These are phyloP conservation scores for Puntigrus tetrazona DNA, from an alignment of 2,113 vertebrate species.

Conservation along the genomic window DNA sequence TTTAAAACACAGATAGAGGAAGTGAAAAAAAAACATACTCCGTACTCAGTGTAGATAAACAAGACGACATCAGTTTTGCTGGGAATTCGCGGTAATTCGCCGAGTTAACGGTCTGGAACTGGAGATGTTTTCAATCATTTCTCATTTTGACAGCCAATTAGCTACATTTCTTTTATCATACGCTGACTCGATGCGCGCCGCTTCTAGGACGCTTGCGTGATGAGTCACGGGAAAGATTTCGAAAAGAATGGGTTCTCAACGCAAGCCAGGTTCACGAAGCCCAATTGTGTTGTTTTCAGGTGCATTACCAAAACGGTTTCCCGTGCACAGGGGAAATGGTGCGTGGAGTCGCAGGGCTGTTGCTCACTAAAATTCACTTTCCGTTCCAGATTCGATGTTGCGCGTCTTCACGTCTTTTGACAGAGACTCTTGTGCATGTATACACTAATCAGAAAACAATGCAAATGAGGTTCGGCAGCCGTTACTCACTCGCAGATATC, in stretches of 20 bases:
- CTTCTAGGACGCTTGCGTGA: constrained; percentile 14
- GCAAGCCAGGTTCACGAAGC: constrained; percentile 16
- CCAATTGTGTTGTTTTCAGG: constrained; percentile 30
- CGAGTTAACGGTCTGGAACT: not conserved
- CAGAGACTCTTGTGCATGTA: not conserved
- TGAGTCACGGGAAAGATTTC: not conserved
- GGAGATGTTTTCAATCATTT: not conserved
- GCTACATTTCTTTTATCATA: not conserved
- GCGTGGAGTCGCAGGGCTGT: not conserved
- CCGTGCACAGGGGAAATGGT: constrained; percentile 39
- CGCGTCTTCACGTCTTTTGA: not conserved
- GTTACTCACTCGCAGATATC: not conserved
- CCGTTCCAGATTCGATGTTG: not conserved
- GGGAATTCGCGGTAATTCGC: not conserved
- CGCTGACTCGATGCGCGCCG: constrained; percentile 13
- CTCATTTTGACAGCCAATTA: constrained; percentile 27
- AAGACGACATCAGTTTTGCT: not conserved
- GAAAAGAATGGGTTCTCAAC: constrained; percentile 5
- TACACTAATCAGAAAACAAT: not conserved
- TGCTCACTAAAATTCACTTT: not conserved
- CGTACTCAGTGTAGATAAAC: constrained; percentile 31
- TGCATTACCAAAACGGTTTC: constrained; percentile 21
- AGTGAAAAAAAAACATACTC: constrained; percentile 54
- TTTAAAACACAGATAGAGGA: constrained; percentile 64
- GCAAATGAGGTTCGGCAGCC: not conserved